phyloP scores from a whole-genome alignment of 2,113 vertebrate genomes.

The Amblyornis subalaris region DNA sequence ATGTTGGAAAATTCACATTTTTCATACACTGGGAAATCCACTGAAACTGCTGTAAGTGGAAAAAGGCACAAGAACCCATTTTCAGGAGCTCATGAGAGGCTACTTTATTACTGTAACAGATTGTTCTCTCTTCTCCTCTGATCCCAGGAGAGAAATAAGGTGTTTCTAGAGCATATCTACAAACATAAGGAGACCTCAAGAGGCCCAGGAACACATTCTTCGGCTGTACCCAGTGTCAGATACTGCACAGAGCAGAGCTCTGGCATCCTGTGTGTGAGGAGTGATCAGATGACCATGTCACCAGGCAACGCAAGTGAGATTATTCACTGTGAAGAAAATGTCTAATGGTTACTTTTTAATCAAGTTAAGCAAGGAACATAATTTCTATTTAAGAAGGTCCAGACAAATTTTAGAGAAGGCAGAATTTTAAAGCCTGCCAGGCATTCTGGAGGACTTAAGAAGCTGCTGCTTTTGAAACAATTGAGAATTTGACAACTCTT shows the following conservation, averaged over 20 bases:
- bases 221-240: neutral
- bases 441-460: neutral
- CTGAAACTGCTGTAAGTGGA: neutral
- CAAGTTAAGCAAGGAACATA: accelerated
- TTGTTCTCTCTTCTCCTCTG: neutral
- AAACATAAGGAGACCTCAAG: neutral
- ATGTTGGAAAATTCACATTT: neutral
- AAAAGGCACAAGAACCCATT: neutral
- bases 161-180: neutral
- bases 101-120: neutral
- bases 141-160: neutral
- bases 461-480: neutral
- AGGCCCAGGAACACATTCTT: neutral
- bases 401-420: neutral
- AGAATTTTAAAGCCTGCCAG: neutral
- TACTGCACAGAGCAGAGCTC: neutral
- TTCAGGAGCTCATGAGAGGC: neutral
- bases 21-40: neutral
- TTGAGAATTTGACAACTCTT: neutral
- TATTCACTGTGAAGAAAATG: neutral
- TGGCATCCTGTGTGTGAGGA: neutral
- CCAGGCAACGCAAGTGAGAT: neutral
- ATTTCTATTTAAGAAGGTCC: neutral
- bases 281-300: neutral
- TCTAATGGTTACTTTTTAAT: neutral